Evolutionary conservation across 2,888 invertebrate genomes (phyloP).

Genomic region (Drosophila paracracens): DNA sequence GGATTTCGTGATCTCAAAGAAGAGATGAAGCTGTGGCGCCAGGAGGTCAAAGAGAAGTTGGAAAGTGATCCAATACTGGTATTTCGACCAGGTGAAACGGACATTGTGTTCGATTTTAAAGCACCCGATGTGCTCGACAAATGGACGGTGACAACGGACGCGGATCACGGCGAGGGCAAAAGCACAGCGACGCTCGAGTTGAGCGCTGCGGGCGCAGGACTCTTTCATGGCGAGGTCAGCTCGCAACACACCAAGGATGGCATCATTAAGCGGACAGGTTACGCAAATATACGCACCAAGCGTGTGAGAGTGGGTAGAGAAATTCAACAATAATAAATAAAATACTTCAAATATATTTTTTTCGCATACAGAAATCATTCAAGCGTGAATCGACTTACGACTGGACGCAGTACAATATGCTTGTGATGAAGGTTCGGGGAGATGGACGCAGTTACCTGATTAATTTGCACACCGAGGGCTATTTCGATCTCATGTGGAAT

Average conservation of each 20-base stretch:
- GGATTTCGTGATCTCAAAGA: conserved; percentile 89
- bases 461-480: conserved; percentile 91
- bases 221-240: conserved; percentile 90
- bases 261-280: conserved; percentile 90
- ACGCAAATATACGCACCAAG: conserved; percentile 91
- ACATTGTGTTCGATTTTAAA: conserved; percentile 90
- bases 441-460: conserved; percentile 97
- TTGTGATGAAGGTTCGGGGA: conserved; percentile 93
- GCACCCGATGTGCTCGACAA: conserved; percentile 87
- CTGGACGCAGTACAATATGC: conserved; percentile 91
- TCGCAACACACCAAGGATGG: conserved; percentile 93
- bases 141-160: conserved; percentile 92
- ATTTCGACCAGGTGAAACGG: conserved; percentile 89
- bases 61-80: conserved; percentile 87
- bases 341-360: neutral
- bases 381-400: conserved; percentile 89
- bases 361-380: conserved; percentile 90
- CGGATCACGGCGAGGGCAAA: conserved; percentile 92
- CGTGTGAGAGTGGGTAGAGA: conserved; percentile 87
- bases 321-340: neutral
- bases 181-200: conserved; percentile 89
- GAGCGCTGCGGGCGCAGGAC: conserved; percentile 89
- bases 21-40: conserved; percentile 88
- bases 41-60: conserved; percentile 89
- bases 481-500: conserved; percentile 94